These are phyloP conservation scores for Perognathus longimembris DNA, from an alignment of 2,113 vertebrate species.

Conservation along the genomic window DNA sequence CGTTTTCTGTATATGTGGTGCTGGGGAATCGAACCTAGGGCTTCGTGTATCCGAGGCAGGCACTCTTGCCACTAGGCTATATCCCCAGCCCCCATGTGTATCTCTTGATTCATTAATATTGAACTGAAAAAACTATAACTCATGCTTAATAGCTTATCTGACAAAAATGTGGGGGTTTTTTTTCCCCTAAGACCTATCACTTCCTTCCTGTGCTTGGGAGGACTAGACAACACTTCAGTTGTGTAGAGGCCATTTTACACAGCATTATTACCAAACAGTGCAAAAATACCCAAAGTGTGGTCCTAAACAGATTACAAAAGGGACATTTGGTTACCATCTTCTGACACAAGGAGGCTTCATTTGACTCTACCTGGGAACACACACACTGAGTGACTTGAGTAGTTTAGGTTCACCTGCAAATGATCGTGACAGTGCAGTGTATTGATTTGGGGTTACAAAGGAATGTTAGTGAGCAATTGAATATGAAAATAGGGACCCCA, in stretches of 20 bases:
- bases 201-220: neutral
- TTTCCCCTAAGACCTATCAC: too few species aligned
- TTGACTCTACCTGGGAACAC: neutral
- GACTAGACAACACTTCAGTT: too few species aligned
- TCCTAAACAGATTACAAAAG: neutral
- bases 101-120: neutral
- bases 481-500: neutral
- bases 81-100: too few species aligned
- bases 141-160: neutral
- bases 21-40: too few species aligned
- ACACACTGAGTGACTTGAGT: fast-evolving
- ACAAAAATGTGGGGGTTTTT: too few species aligned
- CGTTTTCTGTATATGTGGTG: too few species aligned
- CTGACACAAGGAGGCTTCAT: neutral
- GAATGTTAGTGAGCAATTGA: conserved; percentile 6
- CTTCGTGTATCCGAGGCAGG: too few species aligned
- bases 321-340: neutral
- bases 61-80: too few species aligned
- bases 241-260: too few species aligned
- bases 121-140: neutral
- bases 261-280: neutral
- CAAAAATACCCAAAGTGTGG: neutral
- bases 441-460: neutral
- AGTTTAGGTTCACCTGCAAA: neutral
- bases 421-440: neutral